Conservation (phyloP, 1,140 invertebrate genomes). For the Liolophura sinensis region DNA sequence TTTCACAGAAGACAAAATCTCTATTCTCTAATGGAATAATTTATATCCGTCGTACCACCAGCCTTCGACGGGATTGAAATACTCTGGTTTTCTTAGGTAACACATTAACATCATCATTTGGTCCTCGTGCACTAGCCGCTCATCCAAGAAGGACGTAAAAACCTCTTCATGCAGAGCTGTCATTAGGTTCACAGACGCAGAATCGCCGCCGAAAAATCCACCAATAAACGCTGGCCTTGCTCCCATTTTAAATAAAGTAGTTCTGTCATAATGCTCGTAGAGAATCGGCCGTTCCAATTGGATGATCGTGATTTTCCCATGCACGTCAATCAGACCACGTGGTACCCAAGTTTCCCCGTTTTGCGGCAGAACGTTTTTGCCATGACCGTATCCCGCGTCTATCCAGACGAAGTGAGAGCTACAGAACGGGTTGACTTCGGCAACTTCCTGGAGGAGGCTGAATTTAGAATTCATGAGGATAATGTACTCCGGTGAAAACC, state of each 20-base stretch:
- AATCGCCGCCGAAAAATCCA: constrained; percentile 21
- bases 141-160: constrained; percentile 7
- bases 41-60: constrained; percentile 13
- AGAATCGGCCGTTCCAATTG: not conserved
- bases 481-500: constrained; percentile 26
- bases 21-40: constrained; percentile 6
- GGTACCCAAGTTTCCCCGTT: constrained; percentile 29
- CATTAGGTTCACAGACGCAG: constrained; percentile 8
- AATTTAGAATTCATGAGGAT: constrained; percentile 29
- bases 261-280: not conserved
- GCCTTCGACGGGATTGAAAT: constrained; percentile 16
- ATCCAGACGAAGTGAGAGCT: constrained; percentile 31
- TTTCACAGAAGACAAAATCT: no score
- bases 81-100: constrained; percentile 14
- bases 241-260: constrained; percentile 11
- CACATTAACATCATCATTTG: constrained; percentile 15
- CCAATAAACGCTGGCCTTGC: constrained; percentile 13
- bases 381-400: constrained; percentile 29
- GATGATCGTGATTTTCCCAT: constrained; percentile 8
- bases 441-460: constrained; percentile 19
- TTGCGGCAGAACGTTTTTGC: constrained; percentile 8
- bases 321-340: constrained; percentile 43
- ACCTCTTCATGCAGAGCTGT: constrained; percentile 10
- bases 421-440: constrained; percentile 17
- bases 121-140: constrained; percentile 17